Conservation (phyloP, 2,888 invertebrate genomes). For the Hydrotaea cyrtoneurina region DNA sequence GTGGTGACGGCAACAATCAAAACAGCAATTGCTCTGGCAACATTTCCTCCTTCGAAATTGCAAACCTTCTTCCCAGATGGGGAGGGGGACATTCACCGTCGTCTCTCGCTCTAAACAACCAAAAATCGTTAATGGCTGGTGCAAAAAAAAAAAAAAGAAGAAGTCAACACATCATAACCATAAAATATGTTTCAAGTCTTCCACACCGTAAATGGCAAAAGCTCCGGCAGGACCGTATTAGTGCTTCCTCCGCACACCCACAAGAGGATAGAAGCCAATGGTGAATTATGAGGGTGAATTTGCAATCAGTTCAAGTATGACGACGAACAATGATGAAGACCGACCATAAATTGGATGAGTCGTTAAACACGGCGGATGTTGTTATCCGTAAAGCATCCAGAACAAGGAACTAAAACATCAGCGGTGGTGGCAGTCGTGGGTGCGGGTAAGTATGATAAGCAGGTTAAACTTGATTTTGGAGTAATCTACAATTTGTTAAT, state of each 20-base stretch:
- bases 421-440: neutral
- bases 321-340: slow-evolving; percentile 24
- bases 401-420: slow-evolving; percentile 4
- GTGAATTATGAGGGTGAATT: slow-evolving; percentile 61
- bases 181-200: slow-evolving; percentile 74
- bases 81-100: slow-evolving; percentile 15
- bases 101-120: slow-evolving; percentile 30
- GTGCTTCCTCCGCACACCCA: neutral
- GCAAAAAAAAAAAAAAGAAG: too few species aligned
- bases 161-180: slow-evolving; percentile 71
- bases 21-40: slow-evolving; percentile 62
- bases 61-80: neutral
- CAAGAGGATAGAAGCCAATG: slow-evolving; percentile 3
- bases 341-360: slow-evolving; percentile 62
- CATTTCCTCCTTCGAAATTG: slow-evolving; percentile 39
- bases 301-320: slow-evolving; percentile 56
- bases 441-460: too few species aligned
- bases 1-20: slow-evolving; percentile 63
- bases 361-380: slow-evolving; percentile 68
- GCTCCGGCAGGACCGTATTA: slow-evolving; percentile 38
- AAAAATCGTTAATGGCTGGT: slow-evolving; percentile 48
- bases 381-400: slow-evolving; percentile 61
- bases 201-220: slow-evolving; percentile 21
- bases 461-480: too few species aligned
- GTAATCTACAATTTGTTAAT: too few species aligned